These are phyloP conservation scores for Aramus guarauna DNA, from an alignment of 2,113 vertebrate species.

Conservation along the genomic window DNA sequence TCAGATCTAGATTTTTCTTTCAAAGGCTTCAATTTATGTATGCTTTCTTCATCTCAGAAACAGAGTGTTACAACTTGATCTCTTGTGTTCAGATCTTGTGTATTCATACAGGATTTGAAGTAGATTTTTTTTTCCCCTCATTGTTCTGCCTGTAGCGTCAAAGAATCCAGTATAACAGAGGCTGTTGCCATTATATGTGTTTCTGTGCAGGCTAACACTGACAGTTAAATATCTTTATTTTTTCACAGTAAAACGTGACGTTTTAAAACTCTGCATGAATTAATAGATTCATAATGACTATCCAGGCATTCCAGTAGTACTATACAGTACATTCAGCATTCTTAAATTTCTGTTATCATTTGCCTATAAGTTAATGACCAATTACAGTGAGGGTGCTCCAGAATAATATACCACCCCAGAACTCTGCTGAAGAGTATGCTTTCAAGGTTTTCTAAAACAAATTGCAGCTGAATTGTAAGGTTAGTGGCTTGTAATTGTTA, in stretches of 20 bases:
- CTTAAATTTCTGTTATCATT: neutral
- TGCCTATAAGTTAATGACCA: neutral
- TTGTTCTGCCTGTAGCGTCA: neutral
- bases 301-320: neutral
- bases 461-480: neutral
- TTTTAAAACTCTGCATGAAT: neutral
- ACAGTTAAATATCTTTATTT: neutral
- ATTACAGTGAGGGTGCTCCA: neutral
- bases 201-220: neutral
- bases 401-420: neutral
- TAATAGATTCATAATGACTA: neutral
- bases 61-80: neutral
- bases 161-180: neutral
- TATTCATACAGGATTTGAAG: neutral
- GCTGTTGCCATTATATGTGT: neutral
- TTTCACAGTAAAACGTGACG: neutral
- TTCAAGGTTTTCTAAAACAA: neutral
- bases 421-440: neutral
- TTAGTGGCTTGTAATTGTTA: neutral
- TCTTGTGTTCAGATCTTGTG: neutral
- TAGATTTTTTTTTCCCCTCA: neutral
- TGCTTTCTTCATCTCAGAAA: neutral
- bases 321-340: neutral
- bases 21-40: neutral
- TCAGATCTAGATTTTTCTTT: neutral